A percentile compares a stretch with the other conserved stretches of the same genome.
Evolutionary conservation across 2,113 vertebrate species (phyloP).

Genomic region (Mus musculus): GRCm39 chr5:50071501-50072000

Average conservation of each 20-base stretch:
- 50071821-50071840: not conserved
- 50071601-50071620: not conserved
- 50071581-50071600: not conserved
- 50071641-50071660: not conserved
- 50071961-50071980: not conserved
- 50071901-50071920: not conserved
- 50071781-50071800: not conserved
- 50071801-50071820: accelerated
- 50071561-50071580: not conserved
- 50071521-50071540: no score
- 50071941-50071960: not conserved
- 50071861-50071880: not conserved
- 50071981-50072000: not conserved
- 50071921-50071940: not conserved
- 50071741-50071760: not conserved
- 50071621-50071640: not conserved
- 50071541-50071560: no score
- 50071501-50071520: no score
- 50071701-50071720: not conserved
- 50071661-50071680: not conserved
- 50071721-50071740: not conserved
- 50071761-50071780: not conserved
- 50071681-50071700: not conserved
- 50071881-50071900: not conserved
- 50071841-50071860: not conserved